Evolutionary conservation across 2,888 invertebrate genomes (phyloP), one percentile per base, ranked within the genome.

Genomic region (Tethea ocularis): DNA sequence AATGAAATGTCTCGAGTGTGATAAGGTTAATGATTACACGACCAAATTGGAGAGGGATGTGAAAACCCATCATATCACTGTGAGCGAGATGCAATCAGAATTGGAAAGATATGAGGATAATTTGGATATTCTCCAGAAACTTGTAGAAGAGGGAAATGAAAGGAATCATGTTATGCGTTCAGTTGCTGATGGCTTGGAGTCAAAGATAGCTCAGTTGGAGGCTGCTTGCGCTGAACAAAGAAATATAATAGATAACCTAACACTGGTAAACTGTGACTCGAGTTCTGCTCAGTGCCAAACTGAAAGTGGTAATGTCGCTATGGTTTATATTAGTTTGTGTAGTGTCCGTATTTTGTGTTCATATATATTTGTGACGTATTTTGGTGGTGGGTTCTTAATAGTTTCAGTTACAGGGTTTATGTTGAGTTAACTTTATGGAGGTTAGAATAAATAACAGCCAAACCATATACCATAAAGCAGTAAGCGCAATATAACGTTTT

Each of bases 81-180:
- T 84, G 8, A 67, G 65, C 17, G 81, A 86, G 56, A 76, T 89
- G 75, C 70, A 84, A 69, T 29, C 46, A 2, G 84, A 86, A 62
- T 64, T 92, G 23, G 70, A 73, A 1, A 72, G 63, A 26, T 91
- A 87, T 57, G 91, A 90, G 56, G 67, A 79, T 1, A 88, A 88
- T 62, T 70, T 91, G 59, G 67, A 74, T 53, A 41, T 72, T 5
- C 72, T 92, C 15, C 80, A 88, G 60, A 80, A 66, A 6, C 62
- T 79, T 53, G 68, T 87, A 1, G 74, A 76, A 2, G 84, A 87
- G 61, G 86, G 82, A 0, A 79, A 82, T 4, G 72, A 76, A 3
- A 82, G 74, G 57, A 91, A 91, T 66, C 62, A 61, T 7, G 61
- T 74, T 5, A 69, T 88, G 20, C 75, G 83, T 67, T 59, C 66